phyloP scores from a whole-genome alignment of 2,113 vertebrate species.

The Thermophis baileyi region DNA sequence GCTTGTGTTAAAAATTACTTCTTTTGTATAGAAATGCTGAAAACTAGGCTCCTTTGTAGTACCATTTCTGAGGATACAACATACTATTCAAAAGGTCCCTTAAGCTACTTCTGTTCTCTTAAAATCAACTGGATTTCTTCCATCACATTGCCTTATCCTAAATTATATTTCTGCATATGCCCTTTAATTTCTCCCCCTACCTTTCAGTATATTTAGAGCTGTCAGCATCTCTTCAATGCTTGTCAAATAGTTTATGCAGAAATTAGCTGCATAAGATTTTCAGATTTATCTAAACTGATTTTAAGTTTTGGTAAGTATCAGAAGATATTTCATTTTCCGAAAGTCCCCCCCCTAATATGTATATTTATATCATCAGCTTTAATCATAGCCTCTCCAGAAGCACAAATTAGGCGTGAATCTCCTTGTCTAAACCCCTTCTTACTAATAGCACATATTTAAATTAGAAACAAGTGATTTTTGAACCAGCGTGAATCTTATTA shows the following conservation, averaged over 20 bases:
- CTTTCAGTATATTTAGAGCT: background rate
- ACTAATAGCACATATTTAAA: constrained; percentile 7
- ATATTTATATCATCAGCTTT: constrained; percentile 19
- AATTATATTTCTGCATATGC: background rate
- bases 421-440: background rate
- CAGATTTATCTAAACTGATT: background rate
- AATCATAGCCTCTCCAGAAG: constrained; percentile 18
- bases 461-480: constrained; percentile 14
- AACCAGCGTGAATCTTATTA: background rate
- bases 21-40: background rate
- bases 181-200: background rate
- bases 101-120: background rate
- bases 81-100: background rate
- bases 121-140: background rate
- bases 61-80: background rate
- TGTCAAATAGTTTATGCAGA: background rate
- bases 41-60: background rate
- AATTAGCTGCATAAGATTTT: background rate
- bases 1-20: background rate
- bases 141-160: background rate
- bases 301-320: background rate
- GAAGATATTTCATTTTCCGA: background rate
- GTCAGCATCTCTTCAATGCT: background rate
- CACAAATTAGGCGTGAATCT: constrained; percentile 9
- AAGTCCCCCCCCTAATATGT: background rate